Base-by-base conservation (phyloP, 23 tunicate genomes). In the Ascidia mentula region DNA sequence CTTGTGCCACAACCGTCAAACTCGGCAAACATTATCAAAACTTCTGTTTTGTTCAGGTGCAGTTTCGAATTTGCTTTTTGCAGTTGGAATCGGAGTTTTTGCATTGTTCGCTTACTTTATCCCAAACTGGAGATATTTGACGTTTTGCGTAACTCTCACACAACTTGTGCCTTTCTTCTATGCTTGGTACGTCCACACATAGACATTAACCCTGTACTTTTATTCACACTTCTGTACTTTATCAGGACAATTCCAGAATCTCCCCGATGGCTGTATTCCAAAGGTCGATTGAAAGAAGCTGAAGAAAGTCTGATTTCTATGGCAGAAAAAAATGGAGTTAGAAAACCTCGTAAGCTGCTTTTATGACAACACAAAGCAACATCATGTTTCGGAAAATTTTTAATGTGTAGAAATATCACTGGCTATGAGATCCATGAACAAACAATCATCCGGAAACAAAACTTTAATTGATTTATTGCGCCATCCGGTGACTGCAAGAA, bases 211-310 rank as follows among this genome's bases (percentile, higher is more conserved):
- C n/a, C n/a, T n/a, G n/a, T n/a, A n/a, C n/a, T n/a, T n/a, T n/a
- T n/a, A n/a, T n/a, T n/a, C n/a, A n/a, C n/a, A n/a, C n/a, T n/a
- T 45, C 18, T 18, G 18, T 17, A 45, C n/a, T n/a, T n/a, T 71
- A 9, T 31, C 74, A 87, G 85, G 81, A 17, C 61, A 32, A 82
- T 86, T 4, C 90, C 90, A 32, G 96, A 90, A 46, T 90, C 96
- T 17, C 90, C 96, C 7, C 83, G 96, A 2, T 90, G 96, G 96
- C 46, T 90, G 65, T 86, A 80, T 60, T 90, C 96, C 5, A 78
- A 90, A 40, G 78, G 79, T 0, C 69, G 45, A 37, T 37, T 81
- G 17, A 40, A 40, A 60, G 84, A 70, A 40, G 90, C 90, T 2
- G 91, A 86, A 80, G 84, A 69, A 18, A 82, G 42, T 22, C 33